These are phyloP conservation scores for Spinibarbus caldwelli DNA, from an alignment of 2,797 vertebrate species.

Conservation along the genomic window DNA sequence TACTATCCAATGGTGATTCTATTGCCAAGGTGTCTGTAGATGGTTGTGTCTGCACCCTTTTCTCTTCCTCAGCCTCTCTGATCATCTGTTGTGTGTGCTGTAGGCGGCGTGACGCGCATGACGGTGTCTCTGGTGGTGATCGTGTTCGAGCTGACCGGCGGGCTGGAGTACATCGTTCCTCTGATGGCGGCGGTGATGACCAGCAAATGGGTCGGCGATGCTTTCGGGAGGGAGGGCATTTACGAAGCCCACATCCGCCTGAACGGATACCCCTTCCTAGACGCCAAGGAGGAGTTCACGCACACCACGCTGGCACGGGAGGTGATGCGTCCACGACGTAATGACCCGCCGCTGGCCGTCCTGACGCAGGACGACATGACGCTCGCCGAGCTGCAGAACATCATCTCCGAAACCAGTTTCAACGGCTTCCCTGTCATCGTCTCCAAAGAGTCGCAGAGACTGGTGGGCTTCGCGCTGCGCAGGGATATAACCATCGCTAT, in stretches of 20 bases:
- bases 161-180: constrained; percentile 97
- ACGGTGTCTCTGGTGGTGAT: constrained; percentile 98
- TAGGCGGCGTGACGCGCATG: constrained; percentile 98
- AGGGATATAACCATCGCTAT: constrained; percentile 99
- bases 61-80: too few relatives aligned
- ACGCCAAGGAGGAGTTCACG: constrained; percentile 98
- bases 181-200: constrained; percentile 99
- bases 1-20: too few relatives aligned
- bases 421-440: constrained; percentile 99
- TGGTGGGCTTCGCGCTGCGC: constrained; percentile 96
- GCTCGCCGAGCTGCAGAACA: constrained; percentile 91
- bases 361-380: constrained; percentile 97
- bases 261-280: constrained; percentile 97
- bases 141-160: constrained; percentile 97
- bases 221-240: constrained; percentile 97
- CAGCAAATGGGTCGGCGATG: constrained; percentile 99
- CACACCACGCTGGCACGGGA: constrained; percentile 95
- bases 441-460: constrained; percentile 96
- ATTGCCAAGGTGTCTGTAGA: too few relatives aligned
- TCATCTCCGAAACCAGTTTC: constrained; percentile 95
- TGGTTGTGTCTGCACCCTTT: too few relatives aligned
- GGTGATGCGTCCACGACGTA: constrained; percentile 94
- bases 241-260: constrained; percentile 98
- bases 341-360: constrained; percentile 89
- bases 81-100: background rate